Base-by-base conservation (phyloP, 2,113 vertebrate genomes). In the Lipotes vexillifer region DNA sequence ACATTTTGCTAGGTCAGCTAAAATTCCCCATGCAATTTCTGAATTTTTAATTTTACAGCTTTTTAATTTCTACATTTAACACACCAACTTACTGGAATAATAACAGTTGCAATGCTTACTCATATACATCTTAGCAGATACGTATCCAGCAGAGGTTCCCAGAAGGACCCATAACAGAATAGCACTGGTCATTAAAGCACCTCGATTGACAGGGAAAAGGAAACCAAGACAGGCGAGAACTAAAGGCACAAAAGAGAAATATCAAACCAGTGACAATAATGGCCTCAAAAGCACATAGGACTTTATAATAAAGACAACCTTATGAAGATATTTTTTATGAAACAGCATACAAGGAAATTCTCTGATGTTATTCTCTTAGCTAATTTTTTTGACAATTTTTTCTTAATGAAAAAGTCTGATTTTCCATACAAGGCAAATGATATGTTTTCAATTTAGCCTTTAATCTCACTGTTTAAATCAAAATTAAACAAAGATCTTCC, bases 91-190 rank as follows among this genome's bases (percentile, higher is more conserved):
- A 63, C 38, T 41, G 41, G 41, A 82, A 90, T 84, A 89, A 52
- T 83, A 97, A 93, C 10, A 81, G 66, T n/a, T 0, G 0, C 0
- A 52, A 55, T 90, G 98, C 99, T 99, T 98, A 99, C 99, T 99
- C 97, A 99, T 99, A 98, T 99, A 99, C 99, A 99, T 99, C 98
- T 99, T 99, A 98, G 99, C 99, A 99, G 99, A 99, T 96, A 99
- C 98, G 1, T 98, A 99, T 98, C 99, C 99, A 97, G 99, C 99
- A 98, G 99, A 98, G 97, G 99, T 99, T 98, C 98, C 99, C 90
- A 99, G 98, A 87, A 99, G 97, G 93, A 99, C 99, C 99, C 99
- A 99, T 92, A 99, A 97, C 2, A 99, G 99, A 92, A 99, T 98
- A 1, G 99, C 98, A 96, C 99, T 99, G 1, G 99, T 99, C 99